Conservation (phyloP, 2,888 invertebrate genomes). For the Orgyia antiqua region DNA sequence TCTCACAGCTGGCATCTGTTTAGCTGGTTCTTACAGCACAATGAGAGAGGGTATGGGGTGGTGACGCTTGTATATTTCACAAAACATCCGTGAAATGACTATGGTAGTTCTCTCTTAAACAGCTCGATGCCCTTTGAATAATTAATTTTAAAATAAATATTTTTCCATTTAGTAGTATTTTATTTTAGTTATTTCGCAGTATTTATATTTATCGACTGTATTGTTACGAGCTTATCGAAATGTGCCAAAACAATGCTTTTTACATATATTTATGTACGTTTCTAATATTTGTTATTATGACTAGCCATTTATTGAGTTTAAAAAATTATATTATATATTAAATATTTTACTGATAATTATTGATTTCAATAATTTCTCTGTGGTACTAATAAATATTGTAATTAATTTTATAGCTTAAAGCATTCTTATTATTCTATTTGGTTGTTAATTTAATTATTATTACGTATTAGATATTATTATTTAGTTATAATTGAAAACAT, state of each 20-base stretch:
- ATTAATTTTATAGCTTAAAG: slow-evolving; percentile 36
- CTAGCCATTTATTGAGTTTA: too few relatives aligned
- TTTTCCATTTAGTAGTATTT: background rate
- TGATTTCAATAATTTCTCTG: slow-evolving; percentile 12
- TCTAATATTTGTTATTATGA: too few relatives aligned
- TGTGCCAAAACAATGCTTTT: slow-evolving; percentile 24
- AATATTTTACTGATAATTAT: slow-evolving; percentile 6
- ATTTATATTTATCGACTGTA: background rate
- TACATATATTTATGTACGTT: slow-evolving; percentile 11
- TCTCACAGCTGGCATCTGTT: too few relatives aligned
- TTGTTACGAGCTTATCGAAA: slow-evolving; percentile 8
- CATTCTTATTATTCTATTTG: slow-evolving; percentile 25
- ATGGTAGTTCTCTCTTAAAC: too few relatives aligned
- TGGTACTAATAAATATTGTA: slow-evolving; percentile 15
- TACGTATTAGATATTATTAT: slow-evolving; percentile 27
- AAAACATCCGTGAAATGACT: too few relatives aligned
- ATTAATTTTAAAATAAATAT: too few relatives aligned
- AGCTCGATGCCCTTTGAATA: too few relatives aligned
- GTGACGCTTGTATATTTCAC: too few relatives aligned
- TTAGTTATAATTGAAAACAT: slow-evolving; percentile 38
- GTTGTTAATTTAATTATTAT: slow-evolving; percentile 26
- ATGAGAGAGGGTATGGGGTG: too few relatives aligned
- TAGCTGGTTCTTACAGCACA: too few relatives aligned
- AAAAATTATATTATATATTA: slow-evolving; percentile 3
- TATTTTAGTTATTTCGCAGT: background rate